Conservation (phyloP, 2,113 vertebrate species). For the Solenodon paradoxus region DNA sequence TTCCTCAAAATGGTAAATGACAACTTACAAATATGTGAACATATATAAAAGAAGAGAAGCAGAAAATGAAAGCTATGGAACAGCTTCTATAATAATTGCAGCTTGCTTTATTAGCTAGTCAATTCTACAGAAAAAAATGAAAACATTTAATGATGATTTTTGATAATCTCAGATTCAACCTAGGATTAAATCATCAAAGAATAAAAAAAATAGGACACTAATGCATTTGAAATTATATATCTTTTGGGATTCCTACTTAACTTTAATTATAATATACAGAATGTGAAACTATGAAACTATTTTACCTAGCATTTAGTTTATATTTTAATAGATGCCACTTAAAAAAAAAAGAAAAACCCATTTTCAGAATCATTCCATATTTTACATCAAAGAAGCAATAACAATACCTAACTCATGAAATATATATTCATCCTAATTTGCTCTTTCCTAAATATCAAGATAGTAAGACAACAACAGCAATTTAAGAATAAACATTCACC, state of each 20-base stretch:
- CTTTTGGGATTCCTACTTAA: not conserved
- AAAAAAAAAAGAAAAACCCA: not conserved
- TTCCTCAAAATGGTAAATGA: not conserved
- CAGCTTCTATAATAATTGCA: not conserved
- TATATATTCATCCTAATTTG: not conserved
- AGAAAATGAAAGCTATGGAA: not conserved
- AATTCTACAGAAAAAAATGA: not conserved
- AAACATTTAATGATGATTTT: not conserved
- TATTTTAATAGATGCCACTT: not conserved
- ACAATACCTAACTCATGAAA: not conserved
- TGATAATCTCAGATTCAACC: not conserved
- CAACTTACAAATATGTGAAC: not conserved
- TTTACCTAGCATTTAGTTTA: not conserved
- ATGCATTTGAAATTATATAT: not conserved
- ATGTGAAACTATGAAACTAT: not conserved
- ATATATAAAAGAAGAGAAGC: not conserved
- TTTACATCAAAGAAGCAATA: not conserved
- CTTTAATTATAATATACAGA: not conserved
- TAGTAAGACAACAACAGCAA: not conserved
- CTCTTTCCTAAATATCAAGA: constrained; percentile 6
- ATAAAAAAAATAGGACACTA: not conserved
- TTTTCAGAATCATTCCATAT: not conserved
- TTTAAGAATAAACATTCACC: constrained; percentile 5
- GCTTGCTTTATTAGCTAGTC: not conserved
- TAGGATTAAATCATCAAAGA: not conserved